phyloP scores from a whole-genome alignment of 30 jellyfish, hydroid and myxozoan genomes.

The Catostylus mosaicus region DNA sequence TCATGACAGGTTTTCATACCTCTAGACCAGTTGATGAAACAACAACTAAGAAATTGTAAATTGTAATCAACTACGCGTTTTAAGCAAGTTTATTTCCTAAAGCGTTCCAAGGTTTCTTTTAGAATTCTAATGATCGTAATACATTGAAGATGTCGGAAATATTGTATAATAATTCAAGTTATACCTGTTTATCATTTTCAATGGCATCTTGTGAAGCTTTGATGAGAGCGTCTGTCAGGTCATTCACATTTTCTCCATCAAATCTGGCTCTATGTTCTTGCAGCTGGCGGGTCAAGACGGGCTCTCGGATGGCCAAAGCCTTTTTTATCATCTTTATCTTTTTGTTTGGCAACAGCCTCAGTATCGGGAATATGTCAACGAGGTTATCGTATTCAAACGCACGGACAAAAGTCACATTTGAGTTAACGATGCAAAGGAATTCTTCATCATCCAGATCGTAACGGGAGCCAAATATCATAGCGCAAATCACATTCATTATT shows the following conservation, averaged over 20 bases:
- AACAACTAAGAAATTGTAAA: background rate
- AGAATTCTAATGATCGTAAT: too few relatives aligned
- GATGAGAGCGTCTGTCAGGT: slow-evolving; percentile 73
- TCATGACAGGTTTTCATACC: too few relatives aligned
- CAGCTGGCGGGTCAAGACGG: slow-evolving; percentile 59
- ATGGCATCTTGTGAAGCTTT: slow-evolving; percentile 79
- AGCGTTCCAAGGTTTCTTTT: too few relatives aligned
- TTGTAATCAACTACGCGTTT: too few relatives aligned
- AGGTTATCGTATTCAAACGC: slow-evolving; percentile 87
- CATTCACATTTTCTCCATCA: slow-evolving; percentile 64
- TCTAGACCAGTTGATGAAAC: background rate
- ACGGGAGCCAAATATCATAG: slow-evolving; percentile 84
- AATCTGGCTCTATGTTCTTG: slow-evolving; percentile 71
- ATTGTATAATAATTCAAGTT: too few relatives aligned
- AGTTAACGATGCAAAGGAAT: slow-evolving; percentile 66
- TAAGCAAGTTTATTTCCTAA: too few relatives aligned
- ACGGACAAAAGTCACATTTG: slow-evolving; percentile 76
- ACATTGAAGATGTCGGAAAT: too few relatives aligned
- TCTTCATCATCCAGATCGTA: slow-evolving; percentile 81
- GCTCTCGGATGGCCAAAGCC: slow-evolving; percentile 80
- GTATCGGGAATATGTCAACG: slow-evolving; percentile 80
- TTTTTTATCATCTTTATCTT: slow-evolving; percentile 58
- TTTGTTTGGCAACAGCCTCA: slow-evolving; percentile 80
- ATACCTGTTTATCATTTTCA: slow-evolving; percentile 61
- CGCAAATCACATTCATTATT: slow-evolving; percentile 79